Base-by-base conservation (phyloP, 2,888 invertebrate genomes). In the Coenonympha glycerion region DNA sequence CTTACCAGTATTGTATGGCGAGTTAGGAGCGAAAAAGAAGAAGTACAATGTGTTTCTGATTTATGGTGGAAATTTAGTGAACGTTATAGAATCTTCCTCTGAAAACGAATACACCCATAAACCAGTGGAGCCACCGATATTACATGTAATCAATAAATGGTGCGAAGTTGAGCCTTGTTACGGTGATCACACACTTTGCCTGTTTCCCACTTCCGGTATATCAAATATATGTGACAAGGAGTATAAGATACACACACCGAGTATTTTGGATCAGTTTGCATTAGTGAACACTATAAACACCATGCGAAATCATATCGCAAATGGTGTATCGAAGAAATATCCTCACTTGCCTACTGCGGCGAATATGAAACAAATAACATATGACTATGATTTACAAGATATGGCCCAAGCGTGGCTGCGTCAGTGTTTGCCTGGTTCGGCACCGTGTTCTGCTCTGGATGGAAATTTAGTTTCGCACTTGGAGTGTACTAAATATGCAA, bases 121-220 rank as follows among this genome's bases (percentile, higher is more conserved):
- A 52, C 18, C 55, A 13, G 28, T 36, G 13, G 53, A 54, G 1
- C 9, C 51, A 13, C 34, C 33, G n/a, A 16, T 36, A 13, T 45
- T 39, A 5, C 56, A 52, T 33, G 36, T 50, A 30, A 18, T 49
- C 18, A 84, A 81, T 58, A 82, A 78, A 57, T 87, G 86, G 86
- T 87, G 86, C 62, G 65, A 63, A 24, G 65, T 64, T 6, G 63
- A 69, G 33, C 86, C 86, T 6, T 87, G 86, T 49, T 86, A 72
- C 54, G 84, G 78, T 5, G 86, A 87, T 59, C 85, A 87, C 57
- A 83, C 79, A 1, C 71, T 85, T n/a, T 87, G 86, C 58, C 59
- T 83, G 4, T 87, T 80, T 49, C 51, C 73, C 15, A 59, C 63
- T 5, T 62, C 63, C 28, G 45, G 9, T 1, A 52, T 68, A 50